These are phyloP conservation scores for Caenorhabditis imperialis DNA, from an alignment of 2,888 invertebrate genomes.

Conservation along the genomic window DNA sequence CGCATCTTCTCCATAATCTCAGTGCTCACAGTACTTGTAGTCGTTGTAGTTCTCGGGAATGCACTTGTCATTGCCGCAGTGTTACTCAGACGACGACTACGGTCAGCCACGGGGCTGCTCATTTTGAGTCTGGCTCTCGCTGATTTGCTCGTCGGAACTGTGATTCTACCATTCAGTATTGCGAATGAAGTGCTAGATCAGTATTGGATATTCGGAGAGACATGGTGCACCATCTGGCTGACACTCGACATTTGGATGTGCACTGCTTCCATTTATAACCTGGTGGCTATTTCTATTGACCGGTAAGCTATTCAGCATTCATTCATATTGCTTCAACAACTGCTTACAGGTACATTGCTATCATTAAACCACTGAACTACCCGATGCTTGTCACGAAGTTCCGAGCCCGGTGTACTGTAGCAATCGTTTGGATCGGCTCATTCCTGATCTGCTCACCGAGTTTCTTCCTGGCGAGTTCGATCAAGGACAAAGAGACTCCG, in stretches of 20 bases:
- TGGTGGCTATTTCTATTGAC: conserved; percentile 93
- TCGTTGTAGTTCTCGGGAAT: conserved; percentile 77
- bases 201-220: conserved; percentile 96
- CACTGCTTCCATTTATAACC: conserved; percentile 95
- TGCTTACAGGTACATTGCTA: conserved; percentile 86
- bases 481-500: conserved; percentile 64
- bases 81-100: conserved; percentile 81
- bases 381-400: conserved; percentile 86
- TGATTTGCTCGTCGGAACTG: conserved; percentile 91
- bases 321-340: neutral
- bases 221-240: conserved; percentile 91
- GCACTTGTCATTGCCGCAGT: conserved; percentile 78
- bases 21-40: conserved; percentile 77
- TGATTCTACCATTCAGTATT: conserved; percentile 95
- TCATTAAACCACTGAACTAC: conserved; percentile 95
- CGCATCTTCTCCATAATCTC: conserved; percentile 77
- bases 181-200: conserved; percentile 87
- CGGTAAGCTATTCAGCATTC: conserved; percentile 65
- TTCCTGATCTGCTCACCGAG: conserved; percentile 97
- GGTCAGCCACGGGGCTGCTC: conserved; percentile 95
- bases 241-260: conserved; percentile 99
- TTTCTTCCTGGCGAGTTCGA: conserved; percentile 81
- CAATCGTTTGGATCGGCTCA: conserved; percentile 92
- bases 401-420: conserved; percentile 77
- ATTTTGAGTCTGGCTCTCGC: conserved; percentile 96